Base-by-base conservation (phyloP, 1,140 invertebrate species). In the Papilio glaucus region DNA sequence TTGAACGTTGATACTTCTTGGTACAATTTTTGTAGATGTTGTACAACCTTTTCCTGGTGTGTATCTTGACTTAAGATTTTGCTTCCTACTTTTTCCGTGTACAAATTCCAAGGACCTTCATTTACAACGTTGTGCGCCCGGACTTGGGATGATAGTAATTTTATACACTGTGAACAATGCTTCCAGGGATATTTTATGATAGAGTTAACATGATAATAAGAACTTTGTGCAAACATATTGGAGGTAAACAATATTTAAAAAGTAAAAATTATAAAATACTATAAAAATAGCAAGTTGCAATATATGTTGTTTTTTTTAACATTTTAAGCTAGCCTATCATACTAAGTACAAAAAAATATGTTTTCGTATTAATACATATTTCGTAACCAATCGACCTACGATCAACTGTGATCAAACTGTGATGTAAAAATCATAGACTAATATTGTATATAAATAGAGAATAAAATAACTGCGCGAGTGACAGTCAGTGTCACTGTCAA, bases 1-100 rank as follows among this genome's bases (percentile, higher is more conserved):
- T 88, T 80, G 72, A 97, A 98, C 26, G 85, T 80, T 73, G 94
- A 85, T 1, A 97, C 91, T 69, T 96, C 93, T 29, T 95, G 83
- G 85, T 96, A 96, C 8, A 98, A 94, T 38, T 92, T 87, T 80
- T 98, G 95, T 15, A 98, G 93, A 53, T 94, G 93, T 82, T 95
- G 83, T 37, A 95, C 94, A 53, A 98, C 94, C 86, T 94, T 93
- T 45, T 94, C 87, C 88, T 98, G 98, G 85, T 96, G 94, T 4
- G 94, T 81, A 92, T 98, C 97, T 57, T 94, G 86, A 62, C 74
- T 84, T 38, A 93, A 85, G 62, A 94, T 83, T 0, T 95, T 95
- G 37, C 88, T 91, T 33, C 88, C 78, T 15, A 98, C 94, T 89
- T 95, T 96, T 67, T 94, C 82, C 39, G 94, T 83, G 61, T 96